phyloP scores from a whole-genome alignment of 92 coral and sea anemone genomes.

The Phenganax stokvisi region DNA sequence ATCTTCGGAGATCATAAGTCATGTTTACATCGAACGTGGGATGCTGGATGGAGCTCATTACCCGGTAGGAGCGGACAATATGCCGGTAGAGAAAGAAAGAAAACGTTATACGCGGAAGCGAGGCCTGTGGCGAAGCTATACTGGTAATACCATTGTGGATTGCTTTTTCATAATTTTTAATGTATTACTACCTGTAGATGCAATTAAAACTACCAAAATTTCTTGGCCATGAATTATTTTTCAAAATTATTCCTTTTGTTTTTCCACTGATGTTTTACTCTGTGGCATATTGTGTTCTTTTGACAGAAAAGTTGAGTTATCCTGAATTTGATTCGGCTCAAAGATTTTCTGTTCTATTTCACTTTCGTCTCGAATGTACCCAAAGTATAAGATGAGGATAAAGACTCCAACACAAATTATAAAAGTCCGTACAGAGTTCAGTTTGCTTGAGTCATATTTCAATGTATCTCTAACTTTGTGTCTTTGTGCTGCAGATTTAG shows the following conservation, averaged over 20 bases:
- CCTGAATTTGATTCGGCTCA: slow-evolving; percentile 44
- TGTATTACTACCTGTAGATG: too few species aligned
- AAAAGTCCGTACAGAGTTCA: slow-evolving; percentile 48
- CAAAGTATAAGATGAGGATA: slow-evolving; percentile 49
- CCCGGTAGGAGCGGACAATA: not conserved
- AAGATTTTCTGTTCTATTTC: slow-evolving; percentile 39
- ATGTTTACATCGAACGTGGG: slow-evolving; percentile 85
- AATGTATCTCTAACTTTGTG: slow-evolving; percentile 63
- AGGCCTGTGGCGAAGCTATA: not conserved
- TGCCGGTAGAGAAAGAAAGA: not conserved
- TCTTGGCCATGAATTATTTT: too few species aligned
- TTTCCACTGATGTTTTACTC: not conserved
- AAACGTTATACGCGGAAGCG: not conserved
- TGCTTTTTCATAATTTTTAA: too few species aligned
- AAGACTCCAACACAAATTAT: slow-evolving; percentile 58
- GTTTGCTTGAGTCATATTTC: slow-evolving; percentile 37
- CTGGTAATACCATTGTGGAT: too few species aligned
- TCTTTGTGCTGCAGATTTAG: slow-evolving; percentile 72
- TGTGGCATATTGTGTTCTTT: not conserved
- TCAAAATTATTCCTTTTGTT: too few species aligned
- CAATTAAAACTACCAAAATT: too few species aligned
- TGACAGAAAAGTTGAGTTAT: not conserved
- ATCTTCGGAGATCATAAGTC: slow-evolving; percentile 26
- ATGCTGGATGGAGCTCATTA: not conserved
- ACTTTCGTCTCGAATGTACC: slow-evolving; percentile 55